These are phyloP conservation scores for Limanda limanda DNA, from an alignment of 2,113 vertebrate genomes.

Conservation along the genomic window DNA sequence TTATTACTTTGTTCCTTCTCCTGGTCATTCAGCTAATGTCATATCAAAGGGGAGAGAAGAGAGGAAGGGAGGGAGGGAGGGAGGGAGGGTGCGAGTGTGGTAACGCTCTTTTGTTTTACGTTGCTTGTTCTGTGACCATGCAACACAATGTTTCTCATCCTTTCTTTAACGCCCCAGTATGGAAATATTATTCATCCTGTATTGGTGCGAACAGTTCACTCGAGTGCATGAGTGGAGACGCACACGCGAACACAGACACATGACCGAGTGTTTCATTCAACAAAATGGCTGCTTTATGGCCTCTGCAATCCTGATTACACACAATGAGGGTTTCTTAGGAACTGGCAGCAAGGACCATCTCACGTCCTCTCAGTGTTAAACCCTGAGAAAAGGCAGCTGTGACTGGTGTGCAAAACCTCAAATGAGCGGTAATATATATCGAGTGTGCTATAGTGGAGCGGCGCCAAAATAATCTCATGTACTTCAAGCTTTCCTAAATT, in stretches of 20 bases:
- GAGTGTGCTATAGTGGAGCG: background rate
- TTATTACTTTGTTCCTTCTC: constrained; percentile 48
- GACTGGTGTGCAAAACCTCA: constrained; percentile 5
- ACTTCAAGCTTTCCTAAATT: constrained; percentile 13
- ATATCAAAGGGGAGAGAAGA: constrained; percentile 23
- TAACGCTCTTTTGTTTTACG: constrained; percentile 16
- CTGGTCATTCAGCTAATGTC: constrained; percentile 46
- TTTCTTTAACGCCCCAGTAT: background rate
- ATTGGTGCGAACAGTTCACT: background rate
- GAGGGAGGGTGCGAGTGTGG: background rate
- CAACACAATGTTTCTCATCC: background rate
- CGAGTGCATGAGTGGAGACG: background rate
- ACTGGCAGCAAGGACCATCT: constrained; percentile 9
- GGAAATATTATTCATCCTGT: constrained; percentile 5
- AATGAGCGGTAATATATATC: constrained; percentile 26
- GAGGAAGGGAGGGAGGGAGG: background rate
- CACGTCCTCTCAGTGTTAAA: background rate
- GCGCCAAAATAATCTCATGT: constrained; percentile 7
- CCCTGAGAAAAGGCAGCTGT: constrained; percentile 14
- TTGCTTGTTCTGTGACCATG: constrained; percentile 6
- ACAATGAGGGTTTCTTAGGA: constrained; percentile 11
- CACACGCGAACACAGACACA: background rate
- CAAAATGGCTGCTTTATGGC: constrained; percentile 45
- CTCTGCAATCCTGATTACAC: background rate
- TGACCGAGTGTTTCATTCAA: constrained; percentile 18